phyloP scores from a whole-genome alignment of 2,797 vertebrate species.

The Muscicapa comitata region DNA sequence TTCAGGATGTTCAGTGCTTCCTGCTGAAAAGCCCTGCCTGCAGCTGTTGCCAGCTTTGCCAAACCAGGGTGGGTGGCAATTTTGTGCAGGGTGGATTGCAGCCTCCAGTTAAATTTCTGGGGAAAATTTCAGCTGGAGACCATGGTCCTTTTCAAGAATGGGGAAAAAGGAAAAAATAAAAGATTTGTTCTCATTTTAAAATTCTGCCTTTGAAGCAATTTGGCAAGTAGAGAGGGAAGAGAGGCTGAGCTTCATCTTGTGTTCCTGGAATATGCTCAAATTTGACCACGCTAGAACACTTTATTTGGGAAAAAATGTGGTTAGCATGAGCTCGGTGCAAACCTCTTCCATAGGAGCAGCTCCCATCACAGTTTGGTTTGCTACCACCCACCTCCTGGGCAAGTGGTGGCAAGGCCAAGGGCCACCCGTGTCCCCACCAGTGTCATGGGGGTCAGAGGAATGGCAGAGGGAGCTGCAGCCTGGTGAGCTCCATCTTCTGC shows the following conservation, averaged over 20 bases:
- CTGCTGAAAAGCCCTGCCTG: not conserved
- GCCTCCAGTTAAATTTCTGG: not conserved
- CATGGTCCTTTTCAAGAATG: not conserved
- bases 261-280: slow-evolving; percentile 46
- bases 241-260: slow-evolving; percentile 13
- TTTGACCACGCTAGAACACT: slow-evolving; percentile 39
- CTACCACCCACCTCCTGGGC: not conserved
- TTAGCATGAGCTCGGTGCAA: not conserved
- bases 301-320: slow-evolving; percentile 45
- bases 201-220: slow-evolving; percentile 31
- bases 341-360: not conserved
- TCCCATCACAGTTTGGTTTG: not conserved
- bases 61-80: not conserved
- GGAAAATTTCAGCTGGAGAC: not conserved
- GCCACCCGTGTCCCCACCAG: not conserved
- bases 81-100: not conserved
- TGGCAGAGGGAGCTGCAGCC: not conserved
- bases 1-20: not conserved
- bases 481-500: not conserved
- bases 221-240: slow-evolving; percentile 25
- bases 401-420: not conserved
- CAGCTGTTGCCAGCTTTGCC: not conserved
- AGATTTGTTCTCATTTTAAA: not conserved
- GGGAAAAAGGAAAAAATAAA: not conserved
- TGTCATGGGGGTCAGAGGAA: rapidly evolving